Evolutionary conservation across 1,140 invertebrate species (phyloP).

Genomic region (Marisa cornuarietis): DNA sequence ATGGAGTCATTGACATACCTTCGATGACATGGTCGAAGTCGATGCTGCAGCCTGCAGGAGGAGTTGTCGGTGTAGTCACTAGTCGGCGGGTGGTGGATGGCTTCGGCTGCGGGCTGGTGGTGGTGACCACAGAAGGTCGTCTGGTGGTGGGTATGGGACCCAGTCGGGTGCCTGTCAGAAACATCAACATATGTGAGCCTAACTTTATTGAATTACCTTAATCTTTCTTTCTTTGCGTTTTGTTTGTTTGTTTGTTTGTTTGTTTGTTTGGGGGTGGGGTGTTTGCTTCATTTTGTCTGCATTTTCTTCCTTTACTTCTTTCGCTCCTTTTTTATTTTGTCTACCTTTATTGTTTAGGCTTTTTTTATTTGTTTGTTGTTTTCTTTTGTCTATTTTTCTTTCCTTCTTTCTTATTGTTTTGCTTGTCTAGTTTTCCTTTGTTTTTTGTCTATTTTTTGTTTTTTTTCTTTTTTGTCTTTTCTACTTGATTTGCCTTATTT

Average conservation of each 20-base stretch:
- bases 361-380: background rate
- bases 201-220: background rate
- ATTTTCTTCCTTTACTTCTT: background rate
- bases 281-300: background rate
- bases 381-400: background rate
- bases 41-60: background rate
- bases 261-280: too few species aligned
- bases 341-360: too few species aligned
- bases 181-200: background rate
- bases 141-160: background rate
- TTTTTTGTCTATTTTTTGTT: background rate
- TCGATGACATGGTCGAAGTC: conserved; percentile 12
- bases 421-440: background rate
- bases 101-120: too few species aligned
- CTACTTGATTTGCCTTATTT: too few species aligned
- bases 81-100: too few species aligned
- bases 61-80: background rate
- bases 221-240: too few species aligned
- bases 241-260: too few species aligned
- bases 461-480: background rate
- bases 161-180: too few species aligned
- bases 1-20: background rate
- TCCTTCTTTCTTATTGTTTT: too few species aligned
- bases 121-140: background rate
- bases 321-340: background rate